Evolutionary conservation across 2,888 invertebrate species (phyloP).

Genomic region (Chaetogeoica ovagalla): DNA sequence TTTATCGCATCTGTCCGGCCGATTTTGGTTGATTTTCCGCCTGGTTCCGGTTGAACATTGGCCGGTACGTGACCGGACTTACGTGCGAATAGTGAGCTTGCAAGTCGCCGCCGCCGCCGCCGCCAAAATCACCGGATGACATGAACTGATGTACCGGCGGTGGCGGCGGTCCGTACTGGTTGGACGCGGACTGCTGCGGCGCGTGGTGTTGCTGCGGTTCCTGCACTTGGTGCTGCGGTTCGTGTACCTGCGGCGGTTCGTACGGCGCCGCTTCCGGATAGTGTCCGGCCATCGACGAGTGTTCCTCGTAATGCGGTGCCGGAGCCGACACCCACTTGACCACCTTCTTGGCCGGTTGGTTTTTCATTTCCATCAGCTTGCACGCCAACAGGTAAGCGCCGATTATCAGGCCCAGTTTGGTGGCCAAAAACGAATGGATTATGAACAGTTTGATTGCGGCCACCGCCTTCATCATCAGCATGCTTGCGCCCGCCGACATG

Average conservation of each 20-base stretch:
- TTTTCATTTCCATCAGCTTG: slow-evolving; percentile 37
- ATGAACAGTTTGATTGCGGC: slow-evolving; percentile 68
- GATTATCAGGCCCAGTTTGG: slow-evolving; percentile 69
- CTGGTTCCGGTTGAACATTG: slow-evolving; percentile 4
- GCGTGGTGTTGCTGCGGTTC: background rate
- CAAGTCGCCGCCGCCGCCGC: slow-evolving; percentile 19
- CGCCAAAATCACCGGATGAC: slow-evolving; percentile 6
- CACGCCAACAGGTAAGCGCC: slow-evolving; percentile 35
- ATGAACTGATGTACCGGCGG: slow-evolving; percentile 11
- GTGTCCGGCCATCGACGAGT: background rate
- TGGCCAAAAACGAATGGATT: slow-evolving; percentile 71
- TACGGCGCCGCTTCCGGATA: slow-evolving; percentile 14
- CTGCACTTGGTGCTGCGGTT: background rate
- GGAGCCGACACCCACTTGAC: slow-evolving; percentile 21
- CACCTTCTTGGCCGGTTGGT: background rate
- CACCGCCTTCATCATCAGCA: slow-evolving; percentile 65
- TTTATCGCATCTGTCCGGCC: background rate
- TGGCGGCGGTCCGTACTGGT: slow-evolving; percentile 39
- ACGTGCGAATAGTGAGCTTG: slow-evolving; percentile 35
- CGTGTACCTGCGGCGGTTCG: slow-evolving; percentile 3
- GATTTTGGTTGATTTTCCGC: slow-evolving; percentile 6
- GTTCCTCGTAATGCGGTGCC: slow-evolving; percentile 15
- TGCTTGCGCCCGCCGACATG: slow-evolving; percentile 71
- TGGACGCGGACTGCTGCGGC: background rate
- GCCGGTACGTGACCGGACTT: slow-evolving; percentile 48